phyloP scores from a whole-genome alignment of 2,113 vertebrate species.

The Megaceryle maxima region DNA sequence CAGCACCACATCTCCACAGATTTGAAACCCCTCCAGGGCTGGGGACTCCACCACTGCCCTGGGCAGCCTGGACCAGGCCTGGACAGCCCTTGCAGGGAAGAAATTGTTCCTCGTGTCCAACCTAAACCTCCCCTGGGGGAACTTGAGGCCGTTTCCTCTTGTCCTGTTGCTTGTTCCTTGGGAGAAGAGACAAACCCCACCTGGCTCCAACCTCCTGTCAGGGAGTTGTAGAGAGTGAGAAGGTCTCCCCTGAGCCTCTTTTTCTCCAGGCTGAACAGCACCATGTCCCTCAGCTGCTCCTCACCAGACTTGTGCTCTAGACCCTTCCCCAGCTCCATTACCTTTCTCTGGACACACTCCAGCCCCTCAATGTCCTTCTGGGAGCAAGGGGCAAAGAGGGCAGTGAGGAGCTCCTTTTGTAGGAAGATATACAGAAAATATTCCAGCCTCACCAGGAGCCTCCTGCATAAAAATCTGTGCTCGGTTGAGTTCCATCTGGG shows the following conservation, averaged over 20 bases:
- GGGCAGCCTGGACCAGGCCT: not conserved
- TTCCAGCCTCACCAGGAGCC: not conserved
- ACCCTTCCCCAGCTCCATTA: not conserved
- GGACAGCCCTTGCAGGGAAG: not conserved
- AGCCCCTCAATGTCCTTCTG: not conserved
- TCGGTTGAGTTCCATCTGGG: not conserved
- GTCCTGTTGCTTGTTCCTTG: not conserved
- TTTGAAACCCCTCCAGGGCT: not conserved
- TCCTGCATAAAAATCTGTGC: not conserved
- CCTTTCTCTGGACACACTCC: not conserved
- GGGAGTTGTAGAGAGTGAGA: not conserved
- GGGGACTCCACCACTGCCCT: not conserved
- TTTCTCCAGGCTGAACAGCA: not conserved
- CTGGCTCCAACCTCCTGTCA: not conserved
- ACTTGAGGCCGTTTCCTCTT: not conserved
- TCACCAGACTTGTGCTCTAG: not conserved
- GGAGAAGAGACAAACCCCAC: too few relatives aligned
- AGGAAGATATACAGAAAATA: not conserved
- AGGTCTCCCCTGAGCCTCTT: not conserved
- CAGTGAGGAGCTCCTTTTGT: too few relatives aligned
- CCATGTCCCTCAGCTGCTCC: not conserved
- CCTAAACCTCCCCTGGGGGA: not conserved
- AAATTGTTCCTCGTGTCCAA: not conserved
- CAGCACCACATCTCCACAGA: not conserved
- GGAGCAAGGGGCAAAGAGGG: not conserved